These are phyloP conservation scores for Lepas anatifera DNA, from an alignment of 2,888 invertebrate genomes.

Conservation along the genomic window DNA sequence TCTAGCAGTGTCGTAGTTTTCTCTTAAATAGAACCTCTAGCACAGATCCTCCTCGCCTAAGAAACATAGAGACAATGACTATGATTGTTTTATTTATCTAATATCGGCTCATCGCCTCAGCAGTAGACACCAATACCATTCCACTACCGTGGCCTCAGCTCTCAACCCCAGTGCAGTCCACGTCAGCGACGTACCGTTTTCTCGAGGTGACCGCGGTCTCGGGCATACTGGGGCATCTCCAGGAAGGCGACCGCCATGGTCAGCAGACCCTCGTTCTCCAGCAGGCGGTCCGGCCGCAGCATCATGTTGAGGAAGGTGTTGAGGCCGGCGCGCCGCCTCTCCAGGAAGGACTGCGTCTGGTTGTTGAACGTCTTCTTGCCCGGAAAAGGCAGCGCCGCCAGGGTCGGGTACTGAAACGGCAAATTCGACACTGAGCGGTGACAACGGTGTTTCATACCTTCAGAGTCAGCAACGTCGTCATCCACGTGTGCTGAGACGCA, in stretches of 20 bases:
- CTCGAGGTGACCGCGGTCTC: constrained; percentile 46
- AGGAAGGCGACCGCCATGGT: constrained; percentile 50
- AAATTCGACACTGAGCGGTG: no score
- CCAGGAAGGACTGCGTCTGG: constrained; percentile 68
- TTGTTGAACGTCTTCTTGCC: constrained; percentile 91
- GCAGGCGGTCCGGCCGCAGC: constrained; percentile 46
- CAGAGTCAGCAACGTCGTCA: no score
- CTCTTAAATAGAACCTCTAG: no score
- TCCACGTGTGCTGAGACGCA: no score
- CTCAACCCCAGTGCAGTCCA: background rate
- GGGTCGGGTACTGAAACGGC: constrained; percentile 53
- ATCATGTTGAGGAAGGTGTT: constrained; percentile 67
- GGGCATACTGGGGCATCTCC: constrained; percentile 33
- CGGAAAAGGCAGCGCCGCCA: constrained; percentile 67
- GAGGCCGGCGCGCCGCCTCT: constrained; percentile 55
- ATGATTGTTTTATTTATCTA: no score
- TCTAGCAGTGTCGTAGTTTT: no score
- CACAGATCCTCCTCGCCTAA: no score
- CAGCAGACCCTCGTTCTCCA: constrained; percentile 48
- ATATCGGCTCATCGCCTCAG: background rate
- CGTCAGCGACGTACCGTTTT: constrained; percentile 41
- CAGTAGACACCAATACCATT: background rate
- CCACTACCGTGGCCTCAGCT: background rate
- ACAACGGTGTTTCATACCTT: no score
- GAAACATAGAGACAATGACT: no score